Evolutionary conservation across 2,113 vertebrate genomes (phyloP).

Genomic region (Gymnogyps californianus): DNA sequence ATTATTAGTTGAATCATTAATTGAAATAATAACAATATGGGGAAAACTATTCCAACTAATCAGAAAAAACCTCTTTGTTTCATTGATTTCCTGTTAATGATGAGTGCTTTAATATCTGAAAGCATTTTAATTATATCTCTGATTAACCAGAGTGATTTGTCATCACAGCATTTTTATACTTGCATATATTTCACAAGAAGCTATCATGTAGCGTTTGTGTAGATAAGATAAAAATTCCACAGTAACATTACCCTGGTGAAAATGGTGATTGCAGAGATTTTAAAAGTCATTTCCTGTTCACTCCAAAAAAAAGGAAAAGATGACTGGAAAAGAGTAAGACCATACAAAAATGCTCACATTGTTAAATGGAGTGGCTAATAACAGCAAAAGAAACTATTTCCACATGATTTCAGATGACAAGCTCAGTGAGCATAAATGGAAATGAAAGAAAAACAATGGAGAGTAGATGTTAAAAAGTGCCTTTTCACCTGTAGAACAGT

Average conservation of each 20-base stretch:
- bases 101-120: background rate
- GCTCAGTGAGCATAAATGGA: background rate
- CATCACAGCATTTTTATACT: background rate
- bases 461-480: background rate
- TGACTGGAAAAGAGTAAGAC: background rate
- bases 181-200: background rate
- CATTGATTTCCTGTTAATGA: background rate
- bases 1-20: background rate
- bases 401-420: conserved; percentile 23
- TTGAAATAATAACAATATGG: background rate
- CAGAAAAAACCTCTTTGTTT: background rate
- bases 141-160: background rate
- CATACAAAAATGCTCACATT: background rate
- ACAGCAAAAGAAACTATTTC: background rate
- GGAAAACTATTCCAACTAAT: background rate
- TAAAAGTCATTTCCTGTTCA: background rate
- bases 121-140: background rate
- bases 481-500: background rate
- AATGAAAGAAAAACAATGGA: background rate
- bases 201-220: background rate
- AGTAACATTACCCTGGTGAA: background rate
- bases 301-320: background rate
- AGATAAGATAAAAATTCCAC: background rate
- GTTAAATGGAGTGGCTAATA: conserved; percentile 48
- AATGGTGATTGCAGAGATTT: background rate